Base-by-base conservation (phyloP, 1,140 invertebrate genomes). In the Leptinotarsa texana region DNA sequence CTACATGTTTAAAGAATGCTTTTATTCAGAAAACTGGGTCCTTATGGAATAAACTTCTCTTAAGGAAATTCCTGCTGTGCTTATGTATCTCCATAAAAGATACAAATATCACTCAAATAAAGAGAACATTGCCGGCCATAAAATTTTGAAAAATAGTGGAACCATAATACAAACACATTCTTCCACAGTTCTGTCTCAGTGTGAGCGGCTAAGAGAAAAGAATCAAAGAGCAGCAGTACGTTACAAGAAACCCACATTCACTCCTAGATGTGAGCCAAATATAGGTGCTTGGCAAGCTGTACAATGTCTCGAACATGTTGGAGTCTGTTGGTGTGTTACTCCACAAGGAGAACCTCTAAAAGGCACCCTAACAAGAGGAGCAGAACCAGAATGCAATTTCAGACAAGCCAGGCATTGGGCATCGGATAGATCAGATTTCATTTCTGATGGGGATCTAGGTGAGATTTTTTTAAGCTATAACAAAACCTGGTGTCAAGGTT, bases 261-360 rank as follows among this genome's bases (percentile, higher is more conserved):
- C 90, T 63, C 93, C 93, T 0, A 89, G 90, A 69, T 96, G 94
- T 80, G 91, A 93, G 80, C 85, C 88, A 13, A 86, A 89, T 47
- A 91, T 87, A 3, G 94, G 94, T 0, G 90, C 89, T 62, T 96
- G 94, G 94, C 91, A 93, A 77, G 85, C 92, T 0, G 89, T 95
- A 3, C 94, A 96, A 83, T 96, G 94, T 84, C 88, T 95, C 80
- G 90, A 92, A 67, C 91, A 93, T 79, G 90, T 94, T 68, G 90
- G 90, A 5, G 91, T 96, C 0, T 95, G 94, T 82, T 96, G 94
- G 94, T 96, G 94, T 83, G 94, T 95, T 0, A 92, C 92, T 75
- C 90, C 90, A 15, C 90, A 92, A 77, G 94, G 94, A 1, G 92
- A 93, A 75, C 92, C 93, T 0, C 84, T 95, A 0, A 93, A 94